Base-by-base conservation (phyloP, 2,113 vertebrate genomes). In the Monopterus albus region DNA sequence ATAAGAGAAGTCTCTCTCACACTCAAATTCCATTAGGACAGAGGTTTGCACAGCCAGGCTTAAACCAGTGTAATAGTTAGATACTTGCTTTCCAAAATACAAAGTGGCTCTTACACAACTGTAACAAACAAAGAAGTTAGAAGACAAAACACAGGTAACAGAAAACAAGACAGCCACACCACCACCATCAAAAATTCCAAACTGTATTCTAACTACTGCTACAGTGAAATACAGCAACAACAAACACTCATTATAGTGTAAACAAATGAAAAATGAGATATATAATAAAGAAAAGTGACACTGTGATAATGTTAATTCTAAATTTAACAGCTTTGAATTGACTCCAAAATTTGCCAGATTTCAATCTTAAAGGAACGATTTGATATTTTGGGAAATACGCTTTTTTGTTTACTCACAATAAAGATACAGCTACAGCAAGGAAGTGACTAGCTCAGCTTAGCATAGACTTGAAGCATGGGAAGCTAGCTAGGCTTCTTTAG, bases 21-120 rank as follows among this genome's bases (percentile, higher is more conserved):
- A 40, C 36, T 70, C 53, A 60, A 74, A 66, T 52, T 78, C 28
- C 51, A 46, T 53, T 13, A 49, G 80, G 66, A 85, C 85, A 90
- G 90, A 90, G 88, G 85, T 83, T 83, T 82, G 83, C 72, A 65
- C 59, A 25, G 52, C 25, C 33, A 51, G 29, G 51, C 31, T 25
- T 42, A 39, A 62, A 77, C 63, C 67, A 70, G 69, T 78, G 81
- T 57, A 61, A 40, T 17, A 66, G 59, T 50, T 28, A 35, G 20
- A 59, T 35, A 72, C 9, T 31, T 33, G 28, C 18, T 31, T 9
- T 42, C 57, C 67, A 52, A 62, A 60, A 77, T 13, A 81, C 18
- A 72, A 62, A 72, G 35, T 46, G n/a, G 7, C 36, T 38, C 60
- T 59, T 38, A 74, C 20, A 72, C 5, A 58, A 35, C 60, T 51